Evolutionary conservation across 2,113 vertebrate species (phyloP).

Genomic region (Ranitomeya variabilis): DNA sequence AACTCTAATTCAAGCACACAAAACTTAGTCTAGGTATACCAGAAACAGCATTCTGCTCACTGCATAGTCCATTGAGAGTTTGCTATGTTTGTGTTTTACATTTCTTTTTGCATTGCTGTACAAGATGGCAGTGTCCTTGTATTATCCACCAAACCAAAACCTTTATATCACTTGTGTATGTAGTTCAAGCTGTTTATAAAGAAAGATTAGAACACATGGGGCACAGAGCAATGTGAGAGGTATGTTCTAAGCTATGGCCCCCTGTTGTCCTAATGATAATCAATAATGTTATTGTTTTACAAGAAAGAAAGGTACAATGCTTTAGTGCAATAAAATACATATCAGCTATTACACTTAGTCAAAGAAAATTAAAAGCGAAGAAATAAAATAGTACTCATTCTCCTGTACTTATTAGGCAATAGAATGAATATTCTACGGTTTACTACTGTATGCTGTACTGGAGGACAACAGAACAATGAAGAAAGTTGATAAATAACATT

Average conservation of each 20-base stretch:
- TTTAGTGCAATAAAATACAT: neutral
- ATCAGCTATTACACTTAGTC: neutral
- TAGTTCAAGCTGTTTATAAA: slow-evolving; percentile 33
- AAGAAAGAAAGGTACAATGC: neutral
- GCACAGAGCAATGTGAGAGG: neutral
- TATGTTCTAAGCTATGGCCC: neutral
- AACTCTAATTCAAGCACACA: neutral
- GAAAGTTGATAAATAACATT: too few species aligned
- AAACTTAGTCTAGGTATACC: neutral
- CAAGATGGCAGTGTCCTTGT: slow-evolving; percentile 42
- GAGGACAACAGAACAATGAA: too few species aligned
- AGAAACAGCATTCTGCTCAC: neutral
- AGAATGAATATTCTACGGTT: neutral
- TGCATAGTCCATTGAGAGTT: neutral
- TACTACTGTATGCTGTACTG: too few species aligned
- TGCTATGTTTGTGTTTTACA: slow-evolving; percentile 28
- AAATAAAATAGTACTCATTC: neutral
- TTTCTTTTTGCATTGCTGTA: slow-evolving; percentile 26
- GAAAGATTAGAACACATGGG: slow-evolving; percentile 8
- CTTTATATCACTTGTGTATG: slow-evolving; percentile 27
- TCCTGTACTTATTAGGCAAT: neutral
- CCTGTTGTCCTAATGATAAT: slow-evolving; percentile 10
- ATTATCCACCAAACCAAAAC: slow-evolving; percentile 38
- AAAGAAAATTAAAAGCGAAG: neutral
- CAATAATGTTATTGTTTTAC: slow-evolving; percentile 5